A percentile compares a stretch with the other conserved stretches of the same genome.
phyloP scores from a whole-genome alignment of 1,140 invertebrate genomes.

The Lucilia sericata region DNA sequence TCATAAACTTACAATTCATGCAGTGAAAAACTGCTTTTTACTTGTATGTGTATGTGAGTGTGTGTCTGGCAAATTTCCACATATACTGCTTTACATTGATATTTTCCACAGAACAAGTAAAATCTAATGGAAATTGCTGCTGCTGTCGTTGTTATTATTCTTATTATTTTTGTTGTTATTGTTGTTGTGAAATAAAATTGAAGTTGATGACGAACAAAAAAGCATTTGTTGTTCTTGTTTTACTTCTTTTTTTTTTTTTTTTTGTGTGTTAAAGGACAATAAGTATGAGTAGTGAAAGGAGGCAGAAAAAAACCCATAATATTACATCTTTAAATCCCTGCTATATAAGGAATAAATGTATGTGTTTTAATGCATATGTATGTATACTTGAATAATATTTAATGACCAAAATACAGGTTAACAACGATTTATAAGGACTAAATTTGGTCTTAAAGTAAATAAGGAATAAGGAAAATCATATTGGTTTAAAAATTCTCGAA shows the following conservation, averaged over 20 bases:
- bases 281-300: background rate
- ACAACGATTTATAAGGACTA: no score
- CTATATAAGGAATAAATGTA: background rate
- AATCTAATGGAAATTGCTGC: slow-evolving; percentile 23
- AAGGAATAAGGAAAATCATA: no score
- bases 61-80: background rate
- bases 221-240: background rate
- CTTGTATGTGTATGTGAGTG: background rate
- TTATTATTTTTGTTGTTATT: background rate
- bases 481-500: no score
- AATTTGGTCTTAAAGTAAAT: no score
- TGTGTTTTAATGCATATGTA: background rate
- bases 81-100: background rate
- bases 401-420: no score
- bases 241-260: background rate
- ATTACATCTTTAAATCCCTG: background rate
- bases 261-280: background rate
- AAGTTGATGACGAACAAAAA: slow-evolving; percentile 16
- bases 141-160: background rate
- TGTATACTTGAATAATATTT: no score
- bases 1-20: background rate
- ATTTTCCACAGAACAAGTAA: background rate
- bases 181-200: slow-evolving; percentile 19
- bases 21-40: background rate
- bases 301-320: background rate